Evolutionary conservation across 2,888 invertebrate genomes (phyloP), one percentile per base, ranked within the genome.

Genomic region (Leuctra nigra): DNA sequence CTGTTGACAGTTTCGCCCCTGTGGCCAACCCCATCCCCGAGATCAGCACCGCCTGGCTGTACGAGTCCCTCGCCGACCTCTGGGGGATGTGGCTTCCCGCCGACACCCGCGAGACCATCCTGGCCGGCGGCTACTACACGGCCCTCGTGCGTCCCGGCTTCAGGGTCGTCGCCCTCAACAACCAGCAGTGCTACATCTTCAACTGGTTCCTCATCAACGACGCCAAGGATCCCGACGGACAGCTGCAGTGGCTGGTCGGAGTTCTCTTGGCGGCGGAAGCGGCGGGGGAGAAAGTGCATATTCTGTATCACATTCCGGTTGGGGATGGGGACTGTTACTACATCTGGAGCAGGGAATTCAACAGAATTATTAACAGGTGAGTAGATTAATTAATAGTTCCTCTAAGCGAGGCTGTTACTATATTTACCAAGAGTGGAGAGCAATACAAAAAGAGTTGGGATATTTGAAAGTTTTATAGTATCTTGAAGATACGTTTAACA

Each of bases 291-390:
- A 78, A 80, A 66, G 91, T 94, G 0, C 91, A 93, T 66, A 84
- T 93, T 38, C 73, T 95, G 47, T 80, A 84, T 0, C 95, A 96
- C 66, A 82, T 94, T 48, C 91, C 92, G 0, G 81, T 87, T 0
- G 90, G 90, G 3, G 77, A 77, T 1, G 66, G 71, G 13, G 82
- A 83, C 61, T 84, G 91, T 56, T 77, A 83, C 54, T 70, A 75
- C 29, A 79, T 83, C 0, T 95, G 91, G 87, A 77, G 75, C 61
- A 74, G 80, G 58, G 84, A 87, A 69, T 90, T 82, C 65, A 77
- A 80, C 57, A 78, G 76, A 59, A 79, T 87, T 54, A 68, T 87
- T 57, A 80, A 83, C 63, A 79, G 84, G 82, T 83, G n/a, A n/a
- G n/a, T n/a, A n/a, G n/a, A n/a, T n/a, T n/a, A n/a, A n/a, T n/a